Evolutionary conservation across 2,113 vertebrate species (phyloP).

Genomic region (Etheostoma spectabile): DNA sequence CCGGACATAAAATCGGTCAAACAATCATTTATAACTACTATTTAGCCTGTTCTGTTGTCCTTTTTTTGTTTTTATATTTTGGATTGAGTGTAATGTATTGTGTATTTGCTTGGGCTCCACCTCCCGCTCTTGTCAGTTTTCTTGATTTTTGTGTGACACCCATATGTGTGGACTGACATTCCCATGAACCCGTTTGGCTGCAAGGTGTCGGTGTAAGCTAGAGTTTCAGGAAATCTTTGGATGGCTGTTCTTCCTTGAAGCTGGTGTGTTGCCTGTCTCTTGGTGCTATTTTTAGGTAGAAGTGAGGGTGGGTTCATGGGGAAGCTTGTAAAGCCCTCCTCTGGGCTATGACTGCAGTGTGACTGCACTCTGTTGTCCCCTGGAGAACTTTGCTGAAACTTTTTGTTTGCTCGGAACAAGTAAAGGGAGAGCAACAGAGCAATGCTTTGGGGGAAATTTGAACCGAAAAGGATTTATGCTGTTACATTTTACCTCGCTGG

Average conservation of each 20-base stretch:
- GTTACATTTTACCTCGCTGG: neutral
- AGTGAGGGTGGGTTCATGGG: conserved; percentile 47
- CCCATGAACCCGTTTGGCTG: conserved; percentile 60
- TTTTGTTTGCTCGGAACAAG: neutral
- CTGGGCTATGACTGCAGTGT: conserved; percentile 8
- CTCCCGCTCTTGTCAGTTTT: neutral
- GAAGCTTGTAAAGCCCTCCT: conserved; percentile 22
- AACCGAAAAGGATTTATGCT: neutral
- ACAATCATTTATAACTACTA: neutral
- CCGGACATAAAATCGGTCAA: neutral
- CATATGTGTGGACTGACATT: conserved; percentile 8
- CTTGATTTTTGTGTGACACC: conserved; percentile 11
- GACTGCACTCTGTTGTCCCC: conserved; percentile 12
- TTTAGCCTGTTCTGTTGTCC: neutral
- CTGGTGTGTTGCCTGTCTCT: conserved; percentile 2
- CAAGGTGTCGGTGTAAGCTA: neutral
- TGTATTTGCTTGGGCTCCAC: neutral
- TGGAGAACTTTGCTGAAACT: conserved; percentile 22
- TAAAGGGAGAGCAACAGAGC: neutral
- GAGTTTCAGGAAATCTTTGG: conserved; percentile 38
- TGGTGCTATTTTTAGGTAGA: conserved; percentile 44
- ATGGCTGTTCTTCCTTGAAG: conserved; percentile 26
- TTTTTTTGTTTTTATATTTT: neutral
- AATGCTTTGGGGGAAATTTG: neutral
- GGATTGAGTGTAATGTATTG: neutral